These are phyloP conservation scores for Bryconaethiops microstoma DNA, from an alignment of 2,797 vertebrate genomes.

Conservation along the genomic window DNA sequence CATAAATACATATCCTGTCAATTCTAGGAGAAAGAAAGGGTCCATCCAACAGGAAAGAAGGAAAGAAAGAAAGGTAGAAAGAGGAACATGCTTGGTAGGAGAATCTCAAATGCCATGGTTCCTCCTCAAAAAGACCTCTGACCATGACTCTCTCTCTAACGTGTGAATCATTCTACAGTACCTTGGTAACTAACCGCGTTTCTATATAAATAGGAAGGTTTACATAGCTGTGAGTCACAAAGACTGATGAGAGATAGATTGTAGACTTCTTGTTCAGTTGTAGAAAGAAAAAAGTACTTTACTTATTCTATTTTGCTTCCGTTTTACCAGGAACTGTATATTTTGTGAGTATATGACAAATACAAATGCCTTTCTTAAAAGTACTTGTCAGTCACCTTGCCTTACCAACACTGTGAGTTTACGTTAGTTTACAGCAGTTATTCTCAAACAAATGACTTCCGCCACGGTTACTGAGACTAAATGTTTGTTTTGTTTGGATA, in stretches of 20 bases:
- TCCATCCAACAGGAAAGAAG: too few relatives aligned
- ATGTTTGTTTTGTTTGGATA: too few relatives aligned
- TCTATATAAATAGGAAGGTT: slow-evolving; percentile 7
- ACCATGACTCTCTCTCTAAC: neutral
- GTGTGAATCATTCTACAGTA: neutral
- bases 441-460: too few relatives aligned
- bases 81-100: slow-evolving; percentile 26
- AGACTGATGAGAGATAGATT: slow-evolving; percentile 6
- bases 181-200: neutral
- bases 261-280: neutral
- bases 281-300: neutral
- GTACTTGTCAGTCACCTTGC: neutral
- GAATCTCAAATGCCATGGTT: neutral
- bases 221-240: slow-evolving; percentile 8
- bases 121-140: slow-evolving; percentile 3
- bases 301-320: neutral
- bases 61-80: too few relatives aligned
- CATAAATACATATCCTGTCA: slow-evolving; percentile 45
- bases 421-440: too few relatives aligned
- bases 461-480: neutral
- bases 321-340: neutral
- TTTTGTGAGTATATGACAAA: neutral
- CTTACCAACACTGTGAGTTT: too few relatives aligned
- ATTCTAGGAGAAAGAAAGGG: slow-evolving; percentile 34
- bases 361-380: neutral